phyloP scores from a whole-genome alignment of 2,113 vertebrate genomes.

The Apaloderma vittatum region DNA sequence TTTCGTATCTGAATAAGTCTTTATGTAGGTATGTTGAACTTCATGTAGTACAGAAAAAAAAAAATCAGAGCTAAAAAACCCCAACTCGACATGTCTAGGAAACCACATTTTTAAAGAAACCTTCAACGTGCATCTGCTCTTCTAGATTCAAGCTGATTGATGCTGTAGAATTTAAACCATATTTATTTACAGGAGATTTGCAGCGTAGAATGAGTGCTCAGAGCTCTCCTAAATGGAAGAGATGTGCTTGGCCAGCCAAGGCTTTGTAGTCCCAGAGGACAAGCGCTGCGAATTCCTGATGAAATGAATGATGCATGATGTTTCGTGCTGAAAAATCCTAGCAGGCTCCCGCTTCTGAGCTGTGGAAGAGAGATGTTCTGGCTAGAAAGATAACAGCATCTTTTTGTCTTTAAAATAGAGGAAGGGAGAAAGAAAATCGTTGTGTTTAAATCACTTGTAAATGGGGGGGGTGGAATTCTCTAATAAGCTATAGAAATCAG shows the following conservation, averaged over 20 bases:
- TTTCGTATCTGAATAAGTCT: background rate
- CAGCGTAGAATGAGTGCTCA: background rate
- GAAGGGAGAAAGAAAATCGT: background rate
- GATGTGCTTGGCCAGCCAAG: background rate
- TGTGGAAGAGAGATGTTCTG: background rate
- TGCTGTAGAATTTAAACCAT: background rate
- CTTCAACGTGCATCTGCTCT: background rate
- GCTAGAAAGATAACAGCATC: background rate
- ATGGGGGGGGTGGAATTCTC: rapidly evolving
- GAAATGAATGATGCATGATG: too few relatives aligned
- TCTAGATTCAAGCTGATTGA: background rate
- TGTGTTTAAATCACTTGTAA: background rate
- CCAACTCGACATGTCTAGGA: background rate
- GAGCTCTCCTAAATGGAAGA: background rate
- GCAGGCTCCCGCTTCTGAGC: background rate
- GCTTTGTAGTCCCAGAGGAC: background rate
- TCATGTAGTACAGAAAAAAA: background rate
- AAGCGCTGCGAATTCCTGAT: background rate
- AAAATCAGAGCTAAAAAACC: background rate
- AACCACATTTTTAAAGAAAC: background rate
- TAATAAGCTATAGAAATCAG: background rate
- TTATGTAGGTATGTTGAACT: background rate
- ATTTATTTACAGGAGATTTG: background rate
- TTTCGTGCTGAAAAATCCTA: background rate
- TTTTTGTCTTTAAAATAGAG: background rate